A percentile compares a stretch with the other conserved stretches of the same genome.
These are phyloP conservation scores for Rostratula benghalensis DNA, from an alignment of 2,113 vertebrate genomes.

Conservation along the genomic window DNA sequence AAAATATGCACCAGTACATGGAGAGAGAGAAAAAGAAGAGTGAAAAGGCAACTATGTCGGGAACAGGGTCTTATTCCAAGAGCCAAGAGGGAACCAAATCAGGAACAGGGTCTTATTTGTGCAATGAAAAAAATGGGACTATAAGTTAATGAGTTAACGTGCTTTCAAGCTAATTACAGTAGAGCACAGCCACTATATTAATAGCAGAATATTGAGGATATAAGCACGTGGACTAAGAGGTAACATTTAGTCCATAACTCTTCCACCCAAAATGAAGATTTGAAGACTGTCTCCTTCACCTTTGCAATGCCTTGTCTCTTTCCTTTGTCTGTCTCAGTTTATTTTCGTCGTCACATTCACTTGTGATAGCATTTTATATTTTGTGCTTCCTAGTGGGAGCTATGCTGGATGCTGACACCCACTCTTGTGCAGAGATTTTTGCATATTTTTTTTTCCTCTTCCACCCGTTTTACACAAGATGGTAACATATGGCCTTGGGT, in stretches of 20 bases:
- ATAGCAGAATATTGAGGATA: background rate
- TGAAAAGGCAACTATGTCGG: background rate
- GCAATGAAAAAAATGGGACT: background rate
- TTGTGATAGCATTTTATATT: constrained; percentile 56
- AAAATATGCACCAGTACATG: background rate
- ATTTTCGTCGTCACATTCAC: constrained; percentile 32
- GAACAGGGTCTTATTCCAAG: background rate
- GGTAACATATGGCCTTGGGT: constrained; percentile 72
- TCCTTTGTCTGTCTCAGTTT: constrained; percentile 39
- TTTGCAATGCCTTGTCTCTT: background rate
- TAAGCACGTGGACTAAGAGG: fast-evolving
- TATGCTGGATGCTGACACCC: constrained; percentile 66
- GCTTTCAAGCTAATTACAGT: background rate
- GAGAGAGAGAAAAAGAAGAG: background rate
- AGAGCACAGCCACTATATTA: background rate
- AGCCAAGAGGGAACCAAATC: background rate
- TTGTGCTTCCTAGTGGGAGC: constrained; percentile 54
- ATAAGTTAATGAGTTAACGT: background rate
- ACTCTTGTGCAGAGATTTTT: constrained; percentile 65
- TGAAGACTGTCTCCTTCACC: background rate
- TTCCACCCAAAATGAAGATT: background rate
- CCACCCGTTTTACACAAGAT: constrained; percentile 67
- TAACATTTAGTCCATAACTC: background rate
- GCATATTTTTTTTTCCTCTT: constrained; percentile 19
- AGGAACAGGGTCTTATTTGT: background rate